Percentiles rank a stretch among this genome's conserved stretches.
These are phyloP conservation scores for Heliconius cydno DNA, from an alignment of 2,888 invertebrate species.

Conservation along the genomic window DNA sequence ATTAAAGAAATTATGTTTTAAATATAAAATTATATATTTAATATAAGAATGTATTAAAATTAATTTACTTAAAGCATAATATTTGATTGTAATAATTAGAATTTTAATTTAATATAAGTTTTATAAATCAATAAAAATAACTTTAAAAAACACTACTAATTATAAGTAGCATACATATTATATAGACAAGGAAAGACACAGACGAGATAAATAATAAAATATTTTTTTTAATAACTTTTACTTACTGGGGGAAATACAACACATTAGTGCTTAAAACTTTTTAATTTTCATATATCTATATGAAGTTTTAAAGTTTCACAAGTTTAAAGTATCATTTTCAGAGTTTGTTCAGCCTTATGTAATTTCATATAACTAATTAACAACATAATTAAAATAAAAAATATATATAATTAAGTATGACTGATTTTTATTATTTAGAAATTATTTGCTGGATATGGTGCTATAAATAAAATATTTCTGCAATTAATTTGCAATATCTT, in stretches of 20 bases:
- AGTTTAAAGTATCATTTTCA: too few relatives aligned
- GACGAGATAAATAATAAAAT: not conserved
- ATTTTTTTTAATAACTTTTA: not conserved
- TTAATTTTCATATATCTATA: not conserved
- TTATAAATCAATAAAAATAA: too few relatives aligned
- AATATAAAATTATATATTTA: not conserved
- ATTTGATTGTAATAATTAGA: not conserved
- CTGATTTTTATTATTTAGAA: conserved; percentile 36
- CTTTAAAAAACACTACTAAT: too few relatives aligned
- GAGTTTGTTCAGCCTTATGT: too few relatives aligned
- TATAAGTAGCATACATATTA: too few relatives aligned
- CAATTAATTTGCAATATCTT: conserved; percentile 18
- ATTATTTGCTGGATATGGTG: conserved; percentile 54
- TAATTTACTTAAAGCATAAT: not conserved
- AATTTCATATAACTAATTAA: not conserved
- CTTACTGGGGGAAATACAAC: not conserved
- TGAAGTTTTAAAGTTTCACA: too few relatives aligned
- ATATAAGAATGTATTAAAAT: not conserved
- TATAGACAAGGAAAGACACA: not conserved
- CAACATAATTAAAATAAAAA: conserved; percentile 15
- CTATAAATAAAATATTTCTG: conserved; percentile 46
- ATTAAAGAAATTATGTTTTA: not conserved
- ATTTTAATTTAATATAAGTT: not conserved
- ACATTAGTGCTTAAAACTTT: not conserved
- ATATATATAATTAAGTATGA: conserved; percentile 28